These are phyloP conservation scores for Amyelois transitella DNA, from an alignment of 1,140 invertebrate species.

Conservation along the genomic window DNA sequence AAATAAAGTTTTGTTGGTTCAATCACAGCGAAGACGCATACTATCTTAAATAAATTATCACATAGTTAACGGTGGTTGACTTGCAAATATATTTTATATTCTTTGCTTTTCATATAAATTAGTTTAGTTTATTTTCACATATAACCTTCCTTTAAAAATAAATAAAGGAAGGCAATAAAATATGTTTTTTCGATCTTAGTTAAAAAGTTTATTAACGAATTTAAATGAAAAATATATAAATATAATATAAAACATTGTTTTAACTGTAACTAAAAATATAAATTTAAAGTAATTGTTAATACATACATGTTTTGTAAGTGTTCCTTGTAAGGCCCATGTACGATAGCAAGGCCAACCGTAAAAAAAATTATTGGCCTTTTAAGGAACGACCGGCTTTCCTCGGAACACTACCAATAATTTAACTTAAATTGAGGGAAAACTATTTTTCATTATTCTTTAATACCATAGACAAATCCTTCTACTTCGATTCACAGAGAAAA, in stretches of 20 bases:
- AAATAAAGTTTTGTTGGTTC: too few species aligned
- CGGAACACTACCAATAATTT: slow-evolving; percentile 17
- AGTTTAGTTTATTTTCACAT: too few species aligned
- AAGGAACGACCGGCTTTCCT: slow-evolving; percentile 23
- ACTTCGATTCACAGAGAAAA: slow-evolving; percentile 18
- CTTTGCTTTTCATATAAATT: too few species aligned
- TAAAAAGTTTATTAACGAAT: slow-evolving; percentile 15
- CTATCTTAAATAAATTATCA: too few species aligned
- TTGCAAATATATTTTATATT: too few species aligned
- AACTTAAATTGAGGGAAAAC: slow-evolving; percentile 15
- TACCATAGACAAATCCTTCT: slow-evolving; percentile 18
- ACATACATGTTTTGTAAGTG: slow-evolving; percentile 13
- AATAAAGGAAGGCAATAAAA: too few species aligned
- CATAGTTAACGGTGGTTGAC: too few species aligned
- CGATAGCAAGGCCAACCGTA: slow-evolving; percentile 24
- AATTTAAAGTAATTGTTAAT: slow-evolving; percentile 7
- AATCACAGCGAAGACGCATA: too few species aligned
- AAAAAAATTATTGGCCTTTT: slow-evolving; percentile 27
- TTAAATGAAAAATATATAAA: slow-evolving; percentile 12
- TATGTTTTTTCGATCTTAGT: too few species aligned
- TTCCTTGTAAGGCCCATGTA: slow-evolving; percentile 22
- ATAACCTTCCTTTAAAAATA: too few species aligned
- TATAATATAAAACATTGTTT: slow-evolving; percentile 10
- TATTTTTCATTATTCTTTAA: slow-evolving; percentile 16
- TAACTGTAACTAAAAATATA: slow-evolving; percentile 9